phyloP scores from a whole-genome alignment of 2,797 vertebrate species.

The Galagoides demidoff region DNA sequence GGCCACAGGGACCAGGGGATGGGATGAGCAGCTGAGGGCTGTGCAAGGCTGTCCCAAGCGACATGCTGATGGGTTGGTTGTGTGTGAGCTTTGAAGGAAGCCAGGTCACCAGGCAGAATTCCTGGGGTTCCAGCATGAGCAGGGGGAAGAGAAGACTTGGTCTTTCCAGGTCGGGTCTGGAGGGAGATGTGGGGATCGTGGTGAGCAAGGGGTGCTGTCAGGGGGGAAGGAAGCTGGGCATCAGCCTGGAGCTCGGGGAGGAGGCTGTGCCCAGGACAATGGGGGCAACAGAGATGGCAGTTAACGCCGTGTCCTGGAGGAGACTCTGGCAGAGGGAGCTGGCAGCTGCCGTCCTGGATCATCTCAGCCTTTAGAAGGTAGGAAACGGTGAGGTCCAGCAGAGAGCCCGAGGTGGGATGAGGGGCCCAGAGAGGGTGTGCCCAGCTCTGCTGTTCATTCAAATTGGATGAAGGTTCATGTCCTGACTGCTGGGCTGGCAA shows the following conservation, averaged over 20 bases:
- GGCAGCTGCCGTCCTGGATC: fast-evolving
- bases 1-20: neutral
- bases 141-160: neutral
- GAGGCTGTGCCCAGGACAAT: neutral
- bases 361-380: neutral
- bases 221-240: fast-evolving
- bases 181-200: fast-evolving
- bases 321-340: too few relatives aligned
- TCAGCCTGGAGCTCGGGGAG: too few relatives aligned
- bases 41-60: too few relatives aligned
- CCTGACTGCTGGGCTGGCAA: too few relatives aligned
- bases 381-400: neutral
- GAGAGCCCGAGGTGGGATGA: too few relatives aligned
- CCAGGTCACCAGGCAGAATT: too few relatives aligned
- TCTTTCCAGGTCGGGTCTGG: neutral
- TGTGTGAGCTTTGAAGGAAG: neutral
- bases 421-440: neutral
- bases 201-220: neutral
- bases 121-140: fast-evolving
- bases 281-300: neutral
- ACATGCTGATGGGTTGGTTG: too few relatives aligned
- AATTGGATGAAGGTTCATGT: too few relatives aligned
- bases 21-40: neutral
- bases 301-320: fast-evolving
- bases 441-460: too few relatives aligned